Evolutionary conservation across 2,888 invertebrate species (phyloP).

Genomic region (Lycophotia porphyrea): DNA sequence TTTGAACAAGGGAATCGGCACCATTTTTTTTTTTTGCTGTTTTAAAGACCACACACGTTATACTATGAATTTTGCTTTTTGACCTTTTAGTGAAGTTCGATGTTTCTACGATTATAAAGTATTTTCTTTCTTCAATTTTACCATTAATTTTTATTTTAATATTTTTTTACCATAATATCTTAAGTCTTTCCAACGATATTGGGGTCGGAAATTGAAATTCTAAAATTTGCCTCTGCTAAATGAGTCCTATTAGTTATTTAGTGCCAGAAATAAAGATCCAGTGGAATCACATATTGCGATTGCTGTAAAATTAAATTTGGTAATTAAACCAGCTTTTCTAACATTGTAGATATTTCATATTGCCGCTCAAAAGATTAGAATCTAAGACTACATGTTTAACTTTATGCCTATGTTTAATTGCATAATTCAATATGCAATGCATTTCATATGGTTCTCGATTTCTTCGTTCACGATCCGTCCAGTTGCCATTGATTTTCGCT

Average conservation of each 20-base stretch:
- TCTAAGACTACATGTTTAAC: too few relatives aligned
- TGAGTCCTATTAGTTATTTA: not conserved
- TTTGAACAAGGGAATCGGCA: too few relatives aligned
- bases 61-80: slow-evolving; percentile 73
- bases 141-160: not conserved
- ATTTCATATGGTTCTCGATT: slow-evolving; percentile 75
- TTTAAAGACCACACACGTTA: slow-evolving; percentile 61
- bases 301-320: not conserved
- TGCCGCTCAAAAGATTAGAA: not conserved
- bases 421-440: slow-evolving; percentile 24
- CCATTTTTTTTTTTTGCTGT: slow-evolving; percentile 23
- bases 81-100: slow-evolving; percentile 38
- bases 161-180: rapidly evolving
- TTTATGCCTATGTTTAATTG: too few relatives aligned
- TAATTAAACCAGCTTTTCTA: not conserved
- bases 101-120: not conserved
- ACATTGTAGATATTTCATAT: not conserved
- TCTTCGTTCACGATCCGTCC: slow-evolving; percentile 68
- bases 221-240: not conserved
- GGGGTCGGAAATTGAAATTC: rapidly evolving
- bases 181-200: not conserved
- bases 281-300: not conserved
- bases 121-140: not conserved
- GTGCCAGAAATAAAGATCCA: not conserved
- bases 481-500: slow-evolving; percentile 81